Conservation (phyloP, 2,888 invertebrate species). For the Xiphydria camelus region DNA sequence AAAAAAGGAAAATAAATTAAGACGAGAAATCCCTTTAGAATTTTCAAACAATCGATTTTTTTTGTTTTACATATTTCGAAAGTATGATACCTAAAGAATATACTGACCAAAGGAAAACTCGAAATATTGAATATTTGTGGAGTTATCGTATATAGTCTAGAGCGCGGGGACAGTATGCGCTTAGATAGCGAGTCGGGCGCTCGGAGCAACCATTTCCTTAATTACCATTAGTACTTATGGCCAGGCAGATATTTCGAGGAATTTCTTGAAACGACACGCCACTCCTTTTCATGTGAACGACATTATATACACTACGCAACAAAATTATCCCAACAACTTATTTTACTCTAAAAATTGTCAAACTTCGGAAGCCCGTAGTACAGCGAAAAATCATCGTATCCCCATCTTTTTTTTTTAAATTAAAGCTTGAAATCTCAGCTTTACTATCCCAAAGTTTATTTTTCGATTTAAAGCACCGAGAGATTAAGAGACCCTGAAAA, state of each 20-base stretch:
- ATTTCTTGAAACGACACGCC: not conserved
- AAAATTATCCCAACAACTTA: no score
- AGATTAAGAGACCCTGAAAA: no score
- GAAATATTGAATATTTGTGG: not conserved
- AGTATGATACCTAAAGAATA: not conserved
- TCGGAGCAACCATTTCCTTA: not conserved
- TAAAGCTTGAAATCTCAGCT: no score
- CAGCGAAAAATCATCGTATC: no score
- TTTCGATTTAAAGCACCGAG: no score
- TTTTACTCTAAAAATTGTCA: not conserved
- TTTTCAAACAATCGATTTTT: conserved; percentile 3
- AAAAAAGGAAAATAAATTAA: no score
- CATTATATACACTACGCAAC: not conserved
- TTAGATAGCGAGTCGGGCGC: not conserved
- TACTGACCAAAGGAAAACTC: not conserved
- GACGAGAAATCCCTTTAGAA: not conserved
- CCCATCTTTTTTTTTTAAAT: no score
- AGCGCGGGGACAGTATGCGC: not conserved
- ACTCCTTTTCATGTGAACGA: not conserved
- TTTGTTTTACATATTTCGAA: conserved; percentile 1
- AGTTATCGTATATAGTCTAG: not conserved
- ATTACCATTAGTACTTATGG: not conserved
- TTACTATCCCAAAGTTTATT: no score
- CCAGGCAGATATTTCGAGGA: not conserved
- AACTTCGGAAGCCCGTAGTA: no score